phyloP scores from a whole-genome alignment of 2,888 invertebrate genomes.

The Ariolimax columbianus region DNA sequence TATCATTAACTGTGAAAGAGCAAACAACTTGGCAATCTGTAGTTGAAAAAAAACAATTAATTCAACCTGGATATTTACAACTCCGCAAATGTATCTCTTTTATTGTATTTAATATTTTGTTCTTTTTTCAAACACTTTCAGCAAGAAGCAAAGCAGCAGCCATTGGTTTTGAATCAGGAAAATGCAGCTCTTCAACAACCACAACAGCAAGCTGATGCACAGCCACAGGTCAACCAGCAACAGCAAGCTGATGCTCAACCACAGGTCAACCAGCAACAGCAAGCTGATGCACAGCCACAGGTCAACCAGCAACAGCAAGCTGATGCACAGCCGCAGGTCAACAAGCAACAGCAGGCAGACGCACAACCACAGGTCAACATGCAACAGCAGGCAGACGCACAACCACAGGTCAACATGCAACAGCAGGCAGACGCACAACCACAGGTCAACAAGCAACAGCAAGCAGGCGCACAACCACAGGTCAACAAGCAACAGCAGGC shows the following conservation, averaged over 20 bases:
- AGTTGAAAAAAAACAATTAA: no score
- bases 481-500: conserved; percentile 2
- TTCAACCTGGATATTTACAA: no score
- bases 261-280: conserved; percentile 8
- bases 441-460: conserved; percentile 7
- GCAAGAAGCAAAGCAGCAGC: conserved; percentile 25
- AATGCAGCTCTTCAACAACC: conserved; percentile 12
- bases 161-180: not conserved
- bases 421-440: not conserved
- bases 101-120: not conserved
- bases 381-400: conserved; percentile 14
- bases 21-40: no score
- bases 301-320: conserved; percentile 6
- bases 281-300: conserved; percentile 8
- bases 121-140: not conserved
- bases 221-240: not conserved
- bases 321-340: not conserved
- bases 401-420: conserved; percentile 2
- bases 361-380: conserved; percentile 1
- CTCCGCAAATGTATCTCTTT: no score
- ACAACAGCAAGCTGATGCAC: conserved; percentile 14
- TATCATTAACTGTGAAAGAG: no score
- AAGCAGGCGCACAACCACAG: not conserved
- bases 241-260: not conserved
- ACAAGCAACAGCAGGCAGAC: conserved; percentile 10